Conservation (phyloP, 2,113 vertebrate species). For the Alethe castanea region DNA sequence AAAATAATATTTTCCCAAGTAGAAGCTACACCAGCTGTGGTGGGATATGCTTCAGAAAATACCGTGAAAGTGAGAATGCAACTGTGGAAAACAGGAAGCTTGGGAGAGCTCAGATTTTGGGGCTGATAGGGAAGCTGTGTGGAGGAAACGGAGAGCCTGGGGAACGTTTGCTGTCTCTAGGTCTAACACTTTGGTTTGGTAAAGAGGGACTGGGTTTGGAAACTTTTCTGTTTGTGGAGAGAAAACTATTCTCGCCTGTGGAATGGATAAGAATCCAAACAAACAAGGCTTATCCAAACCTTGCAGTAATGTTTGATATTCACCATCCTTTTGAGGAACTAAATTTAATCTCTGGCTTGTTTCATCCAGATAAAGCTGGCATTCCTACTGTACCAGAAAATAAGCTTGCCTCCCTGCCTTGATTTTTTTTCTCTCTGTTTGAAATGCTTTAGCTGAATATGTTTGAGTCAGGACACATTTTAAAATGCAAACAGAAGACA, state of each 20-base stretch:
- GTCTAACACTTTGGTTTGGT: background rate
- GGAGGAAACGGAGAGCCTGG: background rate
- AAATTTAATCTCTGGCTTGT: slow-evolving; percentile 44
- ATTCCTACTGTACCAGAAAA: slow-evolving; percentile 4
- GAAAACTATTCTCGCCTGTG: background rate
- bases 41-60: slow-evolving; percentile 8
- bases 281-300: background rate
- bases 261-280: slow-evolving; percentile 37
- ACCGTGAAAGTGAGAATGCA: background rate
- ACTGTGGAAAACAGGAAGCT: slow-evolving; percentile 15
- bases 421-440: background rate
- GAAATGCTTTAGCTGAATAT: background rate
- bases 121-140: background rate
- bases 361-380: slow-evolving; percentile 17
- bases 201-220: background rate
- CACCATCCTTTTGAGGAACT: slow-evolving; percentile 14
- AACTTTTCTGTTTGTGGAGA: background rate
- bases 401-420: background rate
- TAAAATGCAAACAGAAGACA: background rate
- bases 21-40: background rate
- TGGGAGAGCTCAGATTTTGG: background rate
- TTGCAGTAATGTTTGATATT: slow-evolving; percentile 31
- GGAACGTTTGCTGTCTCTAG: background rate
- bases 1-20: background rate
- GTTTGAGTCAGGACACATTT: background rate